phyloP scores from a whole-genome alignment of 2,797 vertebrate species.

The Silurus lanzhouensis region DNA sequence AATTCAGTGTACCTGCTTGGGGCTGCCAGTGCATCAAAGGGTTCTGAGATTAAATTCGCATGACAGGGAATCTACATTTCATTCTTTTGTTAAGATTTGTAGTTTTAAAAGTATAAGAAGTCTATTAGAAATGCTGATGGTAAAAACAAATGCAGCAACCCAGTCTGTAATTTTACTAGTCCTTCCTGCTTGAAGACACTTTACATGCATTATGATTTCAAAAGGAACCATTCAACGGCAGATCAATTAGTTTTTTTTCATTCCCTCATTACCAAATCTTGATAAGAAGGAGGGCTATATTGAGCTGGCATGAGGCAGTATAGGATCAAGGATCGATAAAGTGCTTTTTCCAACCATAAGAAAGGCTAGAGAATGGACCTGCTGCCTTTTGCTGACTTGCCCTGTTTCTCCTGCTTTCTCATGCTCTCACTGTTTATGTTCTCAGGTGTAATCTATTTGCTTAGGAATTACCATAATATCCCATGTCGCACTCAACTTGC shows the following conservation, averaged over 20 bases:
- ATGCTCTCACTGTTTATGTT: constrained; percentile 37
- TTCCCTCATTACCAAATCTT: constrained; percentile 1
- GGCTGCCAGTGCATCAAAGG: not conserved
- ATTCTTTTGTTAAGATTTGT: not conserved
- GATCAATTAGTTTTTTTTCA: constrained; percentile 17
- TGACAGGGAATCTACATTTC: not conserved
- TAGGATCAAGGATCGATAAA: constrained; percentile 3
- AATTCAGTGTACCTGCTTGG: not conserved
- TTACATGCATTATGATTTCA: not conserved
- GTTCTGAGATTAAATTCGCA: constrained; percentile 25
- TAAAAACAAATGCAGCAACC: constrained; percentile 15
- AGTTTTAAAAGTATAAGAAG: constrained; percentile 3
- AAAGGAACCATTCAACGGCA: constrained; percentile 12
- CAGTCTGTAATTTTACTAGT: not conserved
- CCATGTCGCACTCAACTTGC: constrained; percentile 64
- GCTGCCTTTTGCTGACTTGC: constrained; percentile 13
- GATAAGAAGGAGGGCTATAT: not conserved
- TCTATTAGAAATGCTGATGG: constrained; percentile 6
- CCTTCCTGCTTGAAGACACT: not conserved
- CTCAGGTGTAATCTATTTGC: constrained; percentile 72
- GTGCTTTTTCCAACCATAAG: not conserved
- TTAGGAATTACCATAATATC: constrained; percentile 68
- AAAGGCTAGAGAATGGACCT: not conserved
- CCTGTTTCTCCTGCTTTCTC: constrained; percentile 26
- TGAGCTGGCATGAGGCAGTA: not conserved